Conservation (phyloP, 53 echinoderm and acorn worm species). For the Stichopus horrens region DNA sequence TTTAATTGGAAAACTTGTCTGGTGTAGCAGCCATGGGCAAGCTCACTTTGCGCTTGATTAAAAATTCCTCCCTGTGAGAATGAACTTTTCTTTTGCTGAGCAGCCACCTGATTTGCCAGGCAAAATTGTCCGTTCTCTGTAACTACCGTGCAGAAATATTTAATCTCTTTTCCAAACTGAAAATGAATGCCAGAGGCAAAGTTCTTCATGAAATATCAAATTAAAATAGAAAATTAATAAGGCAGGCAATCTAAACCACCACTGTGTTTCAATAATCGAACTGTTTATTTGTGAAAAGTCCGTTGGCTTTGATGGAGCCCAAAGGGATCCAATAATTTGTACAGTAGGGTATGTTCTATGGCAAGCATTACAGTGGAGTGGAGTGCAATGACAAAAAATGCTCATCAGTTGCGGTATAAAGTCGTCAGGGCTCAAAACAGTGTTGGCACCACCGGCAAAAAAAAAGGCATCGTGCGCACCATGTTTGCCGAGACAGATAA, state of each 20-base stretch:
- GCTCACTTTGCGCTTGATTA: not conserved
- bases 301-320: not conserved
- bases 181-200: conserved; percentile 23
- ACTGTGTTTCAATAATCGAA: too few species aligned
- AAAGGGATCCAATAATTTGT: not conserved
- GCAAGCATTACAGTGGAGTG: too few species aligned
- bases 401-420: too few species aligned
- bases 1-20: conserved; percentile 18
- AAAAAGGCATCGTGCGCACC: too few species aligned
- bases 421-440: too few species aligned
- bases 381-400: too few species aligned
- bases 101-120: conserved; percentile 5
- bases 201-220: conserved; percentile 31
- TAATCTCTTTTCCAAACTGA: conserved; percentile 32
- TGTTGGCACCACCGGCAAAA: too few species aligned
- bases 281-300: too few species aligned
- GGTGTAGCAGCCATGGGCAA: conserved; percentile 3
- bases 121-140: not conserved
- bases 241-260: not conserved
- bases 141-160: conserved; percentile 32
- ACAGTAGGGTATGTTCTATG: too few species aligned
- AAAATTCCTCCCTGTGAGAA: conserved; percentile 16
- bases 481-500: too few species aligned
- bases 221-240: conserved; percentile 28
- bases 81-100: not conserved